Conservation (phyloP, 2,888 invertebrate genomes). For the Stegophylla sp. region DNA sequence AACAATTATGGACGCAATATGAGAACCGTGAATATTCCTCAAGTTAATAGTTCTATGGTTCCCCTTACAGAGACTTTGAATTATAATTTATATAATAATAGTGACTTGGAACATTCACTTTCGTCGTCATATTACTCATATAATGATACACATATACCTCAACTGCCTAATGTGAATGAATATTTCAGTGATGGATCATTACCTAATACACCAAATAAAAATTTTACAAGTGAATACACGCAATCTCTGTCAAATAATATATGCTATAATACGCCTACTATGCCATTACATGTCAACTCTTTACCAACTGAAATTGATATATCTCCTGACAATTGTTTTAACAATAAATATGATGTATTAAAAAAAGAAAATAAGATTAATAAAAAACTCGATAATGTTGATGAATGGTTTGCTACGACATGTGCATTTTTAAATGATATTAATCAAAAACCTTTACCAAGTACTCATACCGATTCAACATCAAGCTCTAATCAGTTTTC, state of each 20-base stretch:
- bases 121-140: neutral
- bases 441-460: conserved; percentile 26
- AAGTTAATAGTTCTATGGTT: conserved; percentile 2
- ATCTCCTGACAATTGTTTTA: neutral
- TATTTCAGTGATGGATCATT: neutral
- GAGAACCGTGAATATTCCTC: neutral
- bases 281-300: neutral
- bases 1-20: conserved; percentile 19
- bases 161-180: neutral
- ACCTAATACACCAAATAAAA: neutral
- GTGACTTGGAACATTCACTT: neutral
- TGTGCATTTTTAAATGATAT: conserved; percentile 36
- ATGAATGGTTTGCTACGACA: conserved; percentile 47
- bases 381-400: conserved; percentile 24
- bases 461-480: neutral
- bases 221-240: neutral
- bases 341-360: neutral
- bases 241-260: conserved; percentile 3
- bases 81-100: neutral
- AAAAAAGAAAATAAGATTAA: neutral
- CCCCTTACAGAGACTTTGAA: neutral
- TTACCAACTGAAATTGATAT: neutral
- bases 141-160: neutral
- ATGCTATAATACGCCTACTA: neutral
- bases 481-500: neutral